A percentile compares a stretch with the other conserved stretches of the same genome.
These are phyloP conservation scores for Pristiophorus japonicus DNA, from an alignment of 2,113 vertebrate genomes.

Conservation along the genomic window DNA sequence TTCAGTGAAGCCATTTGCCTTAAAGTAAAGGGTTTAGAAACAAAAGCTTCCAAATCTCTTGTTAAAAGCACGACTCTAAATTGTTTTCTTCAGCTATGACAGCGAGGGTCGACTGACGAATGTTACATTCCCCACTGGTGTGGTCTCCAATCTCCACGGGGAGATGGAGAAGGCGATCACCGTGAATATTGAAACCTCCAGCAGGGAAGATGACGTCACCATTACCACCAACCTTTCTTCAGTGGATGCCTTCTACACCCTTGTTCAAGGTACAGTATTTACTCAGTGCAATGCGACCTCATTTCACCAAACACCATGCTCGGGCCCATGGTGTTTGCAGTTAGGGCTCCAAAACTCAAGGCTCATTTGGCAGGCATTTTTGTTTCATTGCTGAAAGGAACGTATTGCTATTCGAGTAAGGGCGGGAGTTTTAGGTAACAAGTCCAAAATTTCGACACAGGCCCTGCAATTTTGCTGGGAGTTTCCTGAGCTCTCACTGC, in stretches of 20 bases:
- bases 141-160: constrained; percentile 83
- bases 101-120: constrained; percentile 91
- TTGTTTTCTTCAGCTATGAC: constrained; percentile 73
- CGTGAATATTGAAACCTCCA: constrained; percentile 84
- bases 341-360: too few species aligned
- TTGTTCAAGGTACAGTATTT: constrained; percentile 80
- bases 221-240: constrained; percentile 89
- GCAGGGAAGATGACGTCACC: constrained; percentile 85
- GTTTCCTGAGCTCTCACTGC: too few species aligned
- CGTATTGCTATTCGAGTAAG: too few species aligned
- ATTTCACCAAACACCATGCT: neutral
- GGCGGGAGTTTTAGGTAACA: too few species aligned
- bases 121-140: constrained; percentile 90
- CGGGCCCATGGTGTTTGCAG: too few species aligned
- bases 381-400: too few species aligned
- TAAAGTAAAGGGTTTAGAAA: neutral
- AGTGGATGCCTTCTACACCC: constrained; percentile 84
- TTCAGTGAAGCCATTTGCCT: neutral
- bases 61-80: neutral
- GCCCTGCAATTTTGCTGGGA: too few species aligned
- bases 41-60: neutral
- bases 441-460: too few species aligned
- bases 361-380: too few species aligned
- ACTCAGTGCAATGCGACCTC: neutral
- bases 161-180: constrained; percentile 83